phyloP scores from a whole-genome alignment of 92 coral and sea anemone species.

The Meandrina meandrites region DNA sequence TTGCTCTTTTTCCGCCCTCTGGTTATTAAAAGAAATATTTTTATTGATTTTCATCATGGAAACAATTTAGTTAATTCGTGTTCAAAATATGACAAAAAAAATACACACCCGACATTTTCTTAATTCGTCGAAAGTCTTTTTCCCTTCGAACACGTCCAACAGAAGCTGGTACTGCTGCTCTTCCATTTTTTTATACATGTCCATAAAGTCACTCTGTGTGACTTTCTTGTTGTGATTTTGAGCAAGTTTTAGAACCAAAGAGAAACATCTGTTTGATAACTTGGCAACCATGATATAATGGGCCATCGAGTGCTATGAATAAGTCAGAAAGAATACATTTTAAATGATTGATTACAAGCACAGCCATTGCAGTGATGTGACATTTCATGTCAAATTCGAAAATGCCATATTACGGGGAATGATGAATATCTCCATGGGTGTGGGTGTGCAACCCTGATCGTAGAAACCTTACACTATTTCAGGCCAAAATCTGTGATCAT shows the following conservation, averaged over 20 bases:
- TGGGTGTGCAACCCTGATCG: too few relatives aligned
- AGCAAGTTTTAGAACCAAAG: neutral
- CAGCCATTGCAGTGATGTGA: neutral
- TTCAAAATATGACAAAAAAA: neutral
- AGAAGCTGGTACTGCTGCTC: constrained; percentile 12
- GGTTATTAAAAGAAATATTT: too few relatives aligned
- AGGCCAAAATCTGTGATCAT: too few relatives aligned
- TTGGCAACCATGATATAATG: constrained; percentile 36
- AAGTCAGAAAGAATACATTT: neutral
- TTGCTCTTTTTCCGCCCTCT: neutral
- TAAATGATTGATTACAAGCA: neutral
- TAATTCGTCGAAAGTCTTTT: neutral
- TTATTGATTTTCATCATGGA: neutral
- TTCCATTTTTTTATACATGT: constrained; percentile 26
- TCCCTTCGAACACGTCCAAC: neutral
- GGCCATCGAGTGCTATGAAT: constrained; percentile 23
- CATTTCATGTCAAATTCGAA: too few relatives aligned
- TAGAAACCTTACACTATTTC: too few relatives aligned
- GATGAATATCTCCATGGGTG: too few relatives aligned
- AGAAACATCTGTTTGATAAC: constrained; percentile 20
- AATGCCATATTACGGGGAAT: too few relatives aligned
- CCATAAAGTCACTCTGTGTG: constrained; percentile 18
- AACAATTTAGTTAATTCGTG: neutral
- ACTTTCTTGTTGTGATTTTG: neutral
- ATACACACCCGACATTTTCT: constrained; percentile 22